Evolutionary conservation across 2,888 invertebrate species (phyloP).

Genomic region (Urechis unicinctus): DNA sequence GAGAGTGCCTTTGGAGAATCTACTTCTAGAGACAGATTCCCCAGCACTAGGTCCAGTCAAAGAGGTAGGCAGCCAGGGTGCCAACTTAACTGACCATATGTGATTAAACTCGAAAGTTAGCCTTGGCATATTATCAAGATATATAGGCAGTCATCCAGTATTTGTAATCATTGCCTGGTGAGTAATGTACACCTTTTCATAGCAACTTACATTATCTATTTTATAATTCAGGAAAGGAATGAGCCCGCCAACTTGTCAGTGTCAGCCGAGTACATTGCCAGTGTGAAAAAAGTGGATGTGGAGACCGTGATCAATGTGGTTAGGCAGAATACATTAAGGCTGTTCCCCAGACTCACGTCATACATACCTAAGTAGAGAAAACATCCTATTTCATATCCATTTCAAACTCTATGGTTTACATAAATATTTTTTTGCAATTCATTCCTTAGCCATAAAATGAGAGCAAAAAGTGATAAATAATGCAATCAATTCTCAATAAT

Average conservation of each 20-base stretch:
- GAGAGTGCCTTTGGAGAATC: constrained; percentile 44
- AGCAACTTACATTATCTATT: background rate
- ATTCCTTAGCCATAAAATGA: no score
- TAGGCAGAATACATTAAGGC: constrained; percentile 44
- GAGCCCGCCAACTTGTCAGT: constrained; percentile 45
- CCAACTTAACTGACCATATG: no score
- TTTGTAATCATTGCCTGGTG: background rate
- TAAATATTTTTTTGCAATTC: no score
- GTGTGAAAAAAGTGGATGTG: constrained; percentile 37
- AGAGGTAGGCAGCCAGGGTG: constrained; percentile 31
- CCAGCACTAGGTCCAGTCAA: constrained; percentile 51
- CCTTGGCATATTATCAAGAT: no score
- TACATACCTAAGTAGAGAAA: no score
- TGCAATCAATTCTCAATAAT: no score
- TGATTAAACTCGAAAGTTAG: no score
- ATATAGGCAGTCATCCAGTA: no score
- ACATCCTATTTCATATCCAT: no score
- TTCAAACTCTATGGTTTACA: no score
- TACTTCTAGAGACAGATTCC: constrained; percentile 53
- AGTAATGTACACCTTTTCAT: background rate
- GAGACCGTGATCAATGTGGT: constrained; percentile 38
- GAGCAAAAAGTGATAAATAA: no score
- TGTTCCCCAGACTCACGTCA: constrained; percentile 32
- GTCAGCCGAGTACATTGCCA: constrained; percentile 48
- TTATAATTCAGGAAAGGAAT: constrained; percentile 39